A percentile compares a stretch with the other conserved stretches of the same genome.
These are phyloP conservation scores for Microtus montanus DNA, from an alignment of 2,113 vertebrate genomes.

Conservation along the genomic window DNA sequence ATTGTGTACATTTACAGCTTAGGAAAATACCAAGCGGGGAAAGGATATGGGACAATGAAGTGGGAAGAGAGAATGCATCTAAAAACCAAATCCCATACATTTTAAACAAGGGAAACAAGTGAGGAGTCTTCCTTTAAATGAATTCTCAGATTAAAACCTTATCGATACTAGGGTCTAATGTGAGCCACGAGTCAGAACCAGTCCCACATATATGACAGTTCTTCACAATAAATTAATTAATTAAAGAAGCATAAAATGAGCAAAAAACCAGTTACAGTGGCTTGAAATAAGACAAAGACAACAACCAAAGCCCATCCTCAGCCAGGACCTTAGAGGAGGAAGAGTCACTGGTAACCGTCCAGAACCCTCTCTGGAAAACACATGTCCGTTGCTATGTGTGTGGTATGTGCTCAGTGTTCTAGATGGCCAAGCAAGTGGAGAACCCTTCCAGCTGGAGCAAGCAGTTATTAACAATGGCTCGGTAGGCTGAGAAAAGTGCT, in stretches of 20 bases:
- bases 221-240: not conserved
- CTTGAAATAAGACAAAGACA: not conserved
- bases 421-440: not conserved
- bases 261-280: not conserved
- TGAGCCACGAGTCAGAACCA: not conserved
- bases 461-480: not conserved
- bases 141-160: not conserved
- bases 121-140: not conserved
- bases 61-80: not conserved
- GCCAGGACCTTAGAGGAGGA: not conserved
- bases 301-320: not conserved
- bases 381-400: not conserved
- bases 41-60: not conserved
- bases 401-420: no score
- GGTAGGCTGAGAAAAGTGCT: not conserved
- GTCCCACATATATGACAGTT: not conserved
- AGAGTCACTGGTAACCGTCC: not conserved
- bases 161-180: not conserved
- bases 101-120: slow-evolving; percentile 16
- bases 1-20: not conserved
- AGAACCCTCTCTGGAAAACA: not conserved
- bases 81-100: not conserved
- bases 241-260: not conserved
- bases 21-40: not conserved
- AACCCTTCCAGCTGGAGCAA: not conserved